These are phyloP conservation scores for Montipora sp. DNA, from an alignment of 64 coral and sea anemone genomes.

Conservation along the genomic window DNA sequence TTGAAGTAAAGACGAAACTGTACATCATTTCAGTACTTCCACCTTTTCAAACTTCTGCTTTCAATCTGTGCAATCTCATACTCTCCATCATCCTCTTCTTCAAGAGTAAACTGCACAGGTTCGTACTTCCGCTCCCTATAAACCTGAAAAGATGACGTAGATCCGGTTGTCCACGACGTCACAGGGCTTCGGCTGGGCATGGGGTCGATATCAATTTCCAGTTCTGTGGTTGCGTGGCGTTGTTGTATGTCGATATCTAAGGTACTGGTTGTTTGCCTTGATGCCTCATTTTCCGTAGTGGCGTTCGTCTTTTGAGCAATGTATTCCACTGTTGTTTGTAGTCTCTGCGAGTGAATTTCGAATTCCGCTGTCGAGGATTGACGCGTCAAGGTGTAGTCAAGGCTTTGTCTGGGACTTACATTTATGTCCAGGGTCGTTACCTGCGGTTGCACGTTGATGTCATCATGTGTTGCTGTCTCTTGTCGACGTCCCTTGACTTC, in stretches of 20 bases:
- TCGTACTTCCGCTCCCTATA: conserved; percentile 58
- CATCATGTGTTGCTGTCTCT: conserved; percentile 9
- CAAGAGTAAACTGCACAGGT: conserved; percentile 72
- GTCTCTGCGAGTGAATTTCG: background rate
- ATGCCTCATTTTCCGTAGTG: background rate
- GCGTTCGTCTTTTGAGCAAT: background rate
- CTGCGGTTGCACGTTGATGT: conserved; percentile 29
- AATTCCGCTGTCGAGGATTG: background rate
- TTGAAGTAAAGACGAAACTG: background rate
- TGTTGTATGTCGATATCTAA: conserved; percentile 74
- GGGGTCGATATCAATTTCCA: conserved; percentile 69
- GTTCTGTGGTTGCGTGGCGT: conserved; percentile 56
- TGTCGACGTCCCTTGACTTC: conserved; percentile 6
- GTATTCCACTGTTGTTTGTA: background rate
- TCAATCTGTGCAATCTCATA: conserved; percentile 71
- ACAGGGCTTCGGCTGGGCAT: background rate
- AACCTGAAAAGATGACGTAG: conserved; percentile 41
- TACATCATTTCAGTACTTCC: conserved; percentile 54
- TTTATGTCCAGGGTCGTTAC: conserved; percentile 6
- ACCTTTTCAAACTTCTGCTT: conserved; percentile 28
- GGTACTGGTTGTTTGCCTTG: conserved; percentile 46
- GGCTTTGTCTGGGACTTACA: background rate
- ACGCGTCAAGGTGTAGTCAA: conserved; percentile 34
- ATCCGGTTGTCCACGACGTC: conserved; percentile 42
- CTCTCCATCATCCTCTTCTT: conserved; percentile 76